These are phyloP conservation scores for Misgurnus mizolepis DNA, from an alignment of 2,113 vertebrate species.

Conservation along the genomic window DNA sequence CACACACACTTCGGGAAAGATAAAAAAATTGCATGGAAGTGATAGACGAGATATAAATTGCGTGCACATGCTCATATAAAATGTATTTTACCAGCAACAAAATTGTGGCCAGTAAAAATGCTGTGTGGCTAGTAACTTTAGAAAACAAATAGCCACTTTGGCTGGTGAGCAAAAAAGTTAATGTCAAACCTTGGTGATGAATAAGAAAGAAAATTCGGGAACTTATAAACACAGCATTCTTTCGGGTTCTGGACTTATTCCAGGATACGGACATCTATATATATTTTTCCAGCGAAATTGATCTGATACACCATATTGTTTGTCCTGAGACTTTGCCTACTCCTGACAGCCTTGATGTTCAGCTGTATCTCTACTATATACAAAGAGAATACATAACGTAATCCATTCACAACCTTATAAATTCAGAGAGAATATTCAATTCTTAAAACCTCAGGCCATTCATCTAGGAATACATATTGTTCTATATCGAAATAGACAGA, in stretches of 20 bases:
- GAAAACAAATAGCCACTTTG: too few species aligned
- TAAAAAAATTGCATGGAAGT: too few species aligned
- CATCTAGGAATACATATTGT: not conserved
- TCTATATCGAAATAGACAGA: too few species aligned
- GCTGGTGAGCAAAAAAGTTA: too few species aligned
- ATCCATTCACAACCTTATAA: slow-evolving; percentile 19
- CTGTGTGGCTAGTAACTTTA: too few species aligned
- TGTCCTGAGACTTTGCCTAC: not conserved
- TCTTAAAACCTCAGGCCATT: not conserved
- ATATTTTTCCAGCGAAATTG: not conserved
- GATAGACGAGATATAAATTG: too few species aligned
- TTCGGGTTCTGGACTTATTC: not conserved
- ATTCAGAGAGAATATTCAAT: slow-evolving; percentile 26
- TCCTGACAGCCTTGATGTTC: not conserved
- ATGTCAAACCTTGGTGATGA: too few species aligned
- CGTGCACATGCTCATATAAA: too few species aligned
- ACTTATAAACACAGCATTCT: not conserved
- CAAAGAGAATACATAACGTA: not conserved
- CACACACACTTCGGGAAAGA: too few species aligned
- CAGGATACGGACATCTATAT: not conserved
- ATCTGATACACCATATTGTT: slow-evolving; percentile 3
- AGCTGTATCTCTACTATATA: not conserved
- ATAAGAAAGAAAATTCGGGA: too few species aligned
- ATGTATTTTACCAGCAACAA: too few species aligned
- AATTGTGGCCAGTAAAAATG: too few species aligned